Percentiles rank a stretch among this genome's conserved stretches.
Evolutionary conservation across 2,888 invertebrate species (phyloP).

Genomic region (Caenorhabditis sp.): DNA sequence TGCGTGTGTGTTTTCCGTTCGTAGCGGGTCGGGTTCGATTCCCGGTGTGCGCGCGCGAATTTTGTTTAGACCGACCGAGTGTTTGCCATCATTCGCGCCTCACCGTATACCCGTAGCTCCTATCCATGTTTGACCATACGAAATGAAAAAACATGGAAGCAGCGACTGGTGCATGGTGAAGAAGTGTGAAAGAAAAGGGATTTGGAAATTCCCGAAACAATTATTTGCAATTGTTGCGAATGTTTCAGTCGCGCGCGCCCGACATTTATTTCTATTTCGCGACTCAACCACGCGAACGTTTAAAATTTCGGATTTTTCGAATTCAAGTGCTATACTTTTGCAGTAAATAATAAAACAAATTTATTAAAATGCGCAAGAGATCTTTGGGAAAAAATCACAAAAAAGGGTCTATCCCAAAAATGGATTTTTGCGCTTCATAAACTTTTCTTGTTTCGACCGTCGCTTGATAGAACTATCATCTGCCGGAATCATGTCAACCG

Average conservation of each 20-base stretch:
- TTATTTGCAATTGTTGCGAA: neutral
- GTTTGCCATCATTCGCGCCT: constrained; percentile 9
- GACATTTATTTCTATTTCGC: neutral
- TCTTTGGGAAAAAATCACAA: no score
- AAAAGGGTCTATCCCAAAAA: constrained; percentile 51
- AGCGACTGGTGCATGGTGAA: constrained; percentile 28
- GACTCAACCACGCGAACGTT: neutral
- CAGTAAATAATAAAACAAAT: no score
- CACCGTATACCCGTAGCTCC: constrained; percentile 43
- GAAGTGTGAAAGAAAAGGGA: neutral
- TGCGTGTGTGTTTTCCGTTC: constrained; percentile 8
- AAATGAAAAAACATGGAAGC: constrained; percentile 32
- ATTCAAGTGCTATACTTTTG: neutral
- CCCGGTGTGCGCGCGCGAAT: constrained; percentile 3
- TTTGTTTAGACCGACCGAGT: constrained; percentile 2
- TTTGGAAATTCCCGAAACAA: neutral
- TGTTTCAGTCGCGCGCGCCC: no score
- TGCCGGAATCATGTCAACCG: constrained; percentile 54
- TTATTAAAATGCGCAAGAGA: no score
- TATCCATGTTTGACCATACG: constrained; percentile 31
- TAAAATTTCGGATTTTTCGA: neutral
- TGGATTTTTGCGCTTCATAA: constrained; percentile 46
- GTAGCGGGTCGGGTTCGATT: neutral
- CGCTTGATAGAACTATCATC: constrained; percentile 56
- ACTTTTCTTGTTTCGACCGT: constrained; percentile 45